These are phyloP conservation scores for Cichladusa arquata DNA, from an alignment of 2,113 vertebrate species.

Conservation along the genomic window DNA sequence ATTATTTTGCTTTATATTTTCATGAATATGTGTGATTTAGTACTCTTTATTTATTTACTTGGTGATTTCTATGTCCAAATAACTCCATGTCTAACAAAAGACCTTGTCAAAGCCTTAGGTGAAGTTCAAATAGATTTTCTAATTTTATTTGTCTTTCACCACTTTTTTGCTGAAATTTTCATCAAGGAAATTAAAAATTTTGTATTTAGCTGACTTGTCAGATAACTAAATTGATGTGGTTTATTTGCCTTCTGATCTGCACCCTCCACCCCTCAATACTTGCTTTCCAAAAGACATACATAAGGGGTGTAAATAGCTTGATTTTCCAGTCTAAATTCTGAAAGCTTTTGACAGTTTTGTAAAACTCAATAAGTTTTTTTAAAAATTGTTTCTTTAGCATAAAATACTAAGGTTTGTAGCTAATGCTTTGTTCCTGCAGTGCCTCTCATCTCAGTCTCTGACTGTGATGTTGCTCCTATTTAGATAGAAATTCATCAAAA, in stretches of 20 bases:
- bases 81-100: background rate
- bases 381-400: background rate
- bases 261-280: accelerated
- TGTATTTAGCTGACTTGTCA: background rate
- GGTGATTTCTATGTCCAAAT: background rate
- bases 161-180: background rate
- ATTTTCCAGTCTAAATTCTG: background rate
- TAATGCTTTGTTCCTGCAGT: background rate
- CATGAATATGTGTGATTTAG: background rate
- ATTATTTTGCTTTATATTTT: background rate
- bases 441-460: background rate
- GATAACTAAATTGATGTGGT: background rate
- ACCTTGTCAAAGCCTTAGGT: background rate
- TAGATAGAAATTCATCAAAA: background rate
- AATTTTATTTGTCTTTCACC: background rate
- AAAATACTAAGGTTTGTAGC: background rate
- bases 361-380: background rate
- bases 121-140: background rate
- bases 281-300: background rate
- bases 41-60: background rate
- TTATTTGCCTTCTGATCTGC: background rate
- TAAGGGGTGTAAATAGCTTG: background rate
- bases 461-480: background rate
- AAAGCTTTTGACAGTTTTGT: background rate
- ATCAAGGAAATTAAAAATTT: background rate